Evolutionary conservation across 2,113 vertebrate species (phyloP).

Genomic region (Chaenogobius annularis): DNA sequence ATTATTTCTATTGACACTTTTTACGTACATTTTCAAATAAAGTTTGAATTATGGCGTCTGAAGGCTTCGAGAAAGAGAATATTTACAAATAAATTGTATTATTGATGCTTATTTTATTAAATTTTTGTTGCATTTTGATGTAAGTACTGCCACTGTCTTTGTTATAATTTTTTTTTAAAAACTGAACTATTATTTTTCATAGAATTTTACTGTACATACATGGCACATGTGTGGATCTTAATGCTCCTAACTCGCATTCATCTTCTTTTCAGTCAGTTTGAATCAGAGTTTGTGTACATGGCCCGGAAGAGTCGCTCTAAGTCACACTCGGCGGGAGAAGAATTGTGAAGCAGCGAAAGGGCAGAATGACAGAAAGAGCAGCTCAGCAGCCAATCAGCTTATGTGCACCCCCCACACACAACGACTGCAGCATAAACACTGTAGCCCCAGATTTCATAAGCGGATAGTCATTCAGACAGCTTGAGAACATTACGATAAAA

Average conservation of each 20-base stretch:
- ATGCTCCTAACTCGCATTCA: background rate
- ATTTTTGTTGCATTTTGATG: no score
- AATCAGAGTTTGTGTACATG: slow-evolving; percentile 3
- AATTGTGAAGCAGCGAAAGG: slow-evolving; percentile 33
- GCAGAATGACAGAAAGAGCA: slow-evolving; percentile 27
- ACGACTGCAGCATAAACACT: background rate
- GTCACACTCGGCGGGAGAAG: slow-evolving; percentile 4
- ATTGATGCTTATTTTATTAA: no score
- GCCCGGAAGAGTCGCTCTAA: slow-evolving; percentile 1
- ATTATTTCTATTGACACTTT: no score
- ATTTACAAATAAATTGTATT: no score
- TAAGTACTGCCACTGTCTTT: no score
- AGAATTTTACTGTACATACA: background rate
- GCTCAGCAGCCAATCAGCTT: slow-evolving; percentile 46
- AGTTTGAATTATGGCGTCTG: no score
- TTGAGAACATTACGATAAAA: slow-evolving; percentile 11
- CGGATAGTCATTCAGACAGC: background rate
- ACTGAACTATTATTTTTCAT: background rate
- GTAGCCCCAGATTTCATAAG: slow-evolving; percentile 3
- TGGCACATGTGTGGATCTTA: background rate
- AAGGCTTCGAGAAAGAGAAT: no score
- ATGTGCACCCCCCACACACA: slow-evolving; percentile 21
- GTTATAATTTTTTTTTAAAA: no score
- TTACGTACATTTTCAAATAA: no score
- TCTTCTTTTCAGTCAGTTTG: slow-evolving; percentile 12